These are phyloP conservation scores for Cryptoprocta ferox DNA, from an alignment of 2,797 vertebrate species.

Conservation along the genomic window DNA sequence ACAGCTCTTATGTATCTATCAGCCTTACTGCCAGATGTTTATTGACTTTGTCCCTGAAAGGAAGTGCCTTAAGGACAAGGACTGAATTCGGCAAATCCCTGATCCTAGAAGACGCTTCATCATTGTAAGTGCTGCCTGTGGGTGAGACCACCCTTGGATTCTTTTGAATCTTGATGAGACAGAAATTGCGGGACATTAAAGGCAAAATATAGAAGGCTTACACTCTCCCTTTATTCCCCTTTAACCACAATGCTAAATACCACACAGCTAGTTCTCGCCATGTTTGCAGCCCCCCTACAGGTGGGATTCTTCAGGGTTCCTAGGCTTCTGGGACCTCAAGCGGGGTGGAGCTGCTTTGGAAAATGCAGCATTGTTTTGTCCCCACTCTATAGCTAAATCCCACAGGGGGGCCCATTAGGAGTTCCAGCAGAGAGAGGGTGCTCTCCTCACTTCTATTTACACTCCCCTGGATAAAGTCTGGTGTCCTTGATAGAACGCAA, in stretches of 20 bases:
- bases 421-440: neutral
- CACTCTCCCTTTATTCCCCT: neutral
- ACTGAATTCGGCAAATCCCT: neutral
- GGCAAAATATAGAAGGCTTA: neutral
- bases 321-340: neutral
- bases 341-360: neutral
- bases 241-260: neutral
- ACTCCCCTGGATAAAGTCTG: neutral
- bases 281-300: neutral
- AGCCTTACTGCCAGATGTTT: neutral
- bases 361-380: neutral
- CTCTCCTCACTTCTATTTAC: neutral
- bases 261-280: too few species aligned
- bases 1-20: neutral
- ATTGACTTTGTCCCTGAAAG: neutral
- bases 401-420: neutral
- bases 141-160: neutral
- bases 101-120: neutral
- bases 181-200: neutral
- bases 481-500: neutral
- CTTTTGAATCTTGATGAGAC: neutral
- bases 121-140: neutral
- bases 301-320: neutral
- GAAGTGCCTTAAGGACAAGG: neutral
- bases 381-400: neutral